These are phyloP conservation scores for Channa striata DNA, from an alignment of 2,797 vertebrate species.

Conservation along the genomic window DNA sequence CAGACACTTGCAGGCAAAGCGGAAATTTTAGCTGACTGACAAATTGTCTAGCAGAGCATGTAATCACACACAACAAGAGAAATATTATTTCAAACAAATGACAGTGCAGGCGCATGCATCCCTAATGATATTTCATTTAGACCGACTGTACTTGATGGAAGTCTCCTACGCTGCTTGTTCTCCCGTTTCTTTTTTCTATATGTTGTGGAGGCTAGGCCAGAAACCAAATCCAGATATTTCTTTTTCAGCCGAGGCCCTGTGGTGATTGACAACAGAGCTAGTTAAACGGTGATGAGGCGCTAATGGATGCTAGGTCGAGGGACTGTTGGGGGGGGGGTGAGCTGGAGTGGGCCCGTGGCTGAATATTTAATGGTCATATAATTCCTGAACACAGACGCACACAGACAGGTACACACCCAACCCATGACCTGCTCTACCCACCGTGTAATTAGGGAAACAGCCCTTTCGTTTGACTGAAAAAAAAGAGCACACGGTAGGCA, in stretches of 20 bases:
- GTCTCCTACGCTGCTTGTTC: conserved; percentile 25
- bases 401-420: conserved; percentile 79
- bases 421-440: conserved; percentile 84
- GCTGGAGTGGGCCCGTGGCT: conserved; percentile 56
- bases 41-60: conserved; percentile 62
- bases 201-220: conserved; percentile 53
- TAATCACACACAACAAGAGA: conserved; percentile 67
- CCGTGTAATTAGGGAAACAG: conserved; percentile 86
- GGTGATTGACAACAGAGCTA: conserved; percentile 88
- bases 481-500: conserved; percentile 85
- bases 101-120: conserved; percentile 11
- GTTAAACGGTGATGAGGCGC: conserved; percentile 85
- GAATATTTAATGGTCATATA: conserved; percentile 88
- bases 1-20: conserved; percentile 23
- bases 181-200: conserved; percentile 32
- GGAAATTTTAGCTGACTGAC: conserved; percentile 71
- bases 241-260: conserved; percentile 62
- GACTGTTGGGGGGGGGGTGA: conserved; percentile 35
- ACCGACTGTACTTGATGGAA: conserved; percentile 57
- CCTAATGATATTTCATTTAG: conserved; percentile 49
- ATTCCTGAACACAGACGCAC: conserved; percentile 84
- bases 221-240: conserved; percentile 72
- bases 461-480: conserved; percentile 82
- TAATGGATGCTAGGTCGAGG: conserved; percentile 83
- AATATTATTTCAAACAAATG: conserved; percentile 69